Evolutionary conservation across 2,888 invertebrate genomes (phyloP), one percentile per base, ranked within the genome.

Genomic region (Drosophila paracracens): DNA sequence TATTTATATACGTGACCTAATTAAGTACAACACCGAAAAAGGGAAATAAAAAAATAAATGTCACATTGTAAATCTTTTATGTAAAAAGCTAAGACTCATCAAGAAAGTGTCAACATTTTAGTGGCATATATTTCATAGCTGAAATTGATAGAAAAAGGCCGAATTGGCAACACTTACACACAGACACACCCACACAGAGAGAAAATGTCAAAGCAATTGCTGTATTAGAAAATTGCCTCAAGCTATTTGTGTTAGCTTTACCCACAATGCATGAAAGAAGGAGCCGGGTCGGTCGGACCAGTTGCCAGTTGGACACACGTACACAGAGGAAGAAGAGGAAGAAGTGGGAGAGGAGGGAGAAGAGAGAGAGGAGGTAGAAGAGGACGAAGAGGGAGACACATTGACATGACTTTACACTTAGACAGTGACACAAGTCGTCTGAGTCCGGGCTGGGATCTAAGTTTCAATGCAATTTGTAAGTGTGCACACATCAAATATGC

Each of bases 381-480:
- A 21, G 43, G 43, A 16, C 4, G 16, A 33, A 33, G 58, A 43
- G 51, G 29, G 27, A 59, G 57, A 48, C 31, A 67, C 52, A 70
- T 66, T 79, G 80, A 78, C 77, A 75, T 61, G 76, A 77, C 60
- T 77, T 63, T 67, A 79, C 76, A 78, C 80, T 75, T 71, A 77
- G 61, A 53, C 58, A 54, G 33, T 46, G 40, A 31, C 59, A 40
- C 38, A 63, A 46, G 27, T 46, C 46, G 46, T 31, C 25, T 48
- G 72, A 58, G 70, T 66, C 66, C 71, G 43, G 70, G n/a, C 48
- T 64, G 48, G 65, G 64, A 60, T 69, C 63, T 63, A 75, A 79
- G 68, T 74, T 75, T 68, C 63, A 76, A 50, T 62, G 77, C 66
- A 80, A 79, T 74, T 74, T 71, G 65, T 65, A 78, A 78, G 80